Evolutionary conservation across 2,113 vertebrate genomes (phyloP).

Genomic region (Rhagologus leucostigma): DNA sequence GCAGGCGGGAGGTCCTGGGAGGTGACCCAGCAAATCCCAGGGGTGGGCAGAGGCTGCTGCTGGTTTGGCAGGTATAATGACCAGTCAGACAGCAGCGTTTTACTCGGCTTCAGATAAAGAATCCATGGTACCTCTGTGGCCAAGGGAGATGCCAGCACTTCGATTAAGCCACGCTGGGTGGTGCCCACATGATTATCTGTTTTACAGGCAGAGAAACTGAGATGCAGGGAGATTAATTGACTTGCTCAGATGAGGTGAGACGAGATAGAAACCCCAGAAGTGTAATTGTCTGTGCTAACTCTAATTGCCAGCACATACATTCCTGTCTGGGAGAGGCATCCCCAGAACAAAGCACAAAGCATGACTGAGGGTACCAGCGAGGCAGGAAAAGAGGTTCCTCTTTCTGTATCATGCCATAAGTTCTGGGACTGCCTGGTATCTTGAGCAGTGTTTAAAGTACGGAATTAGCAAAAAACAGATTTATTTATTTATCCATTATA

Average conservation of each 20-base stretch:
- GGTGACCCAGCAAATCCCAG: neutral
- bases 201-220: neutral
- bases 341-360: neutral
- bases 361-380: neutral
- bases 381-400: neutral
- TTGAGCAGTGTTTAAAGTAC: neutral
- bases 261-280: neutral
- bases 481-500: neutral
- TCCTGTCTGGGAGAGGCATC: neutral
- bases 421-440: neutral
- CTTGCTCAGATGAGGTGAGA: constrained; percentile 11
- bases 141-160: neutral
- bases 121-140: neutral
- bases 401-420: neutral
- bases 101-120: neutral
- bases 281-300: neutral
- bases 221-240: constrained; percentile 32
- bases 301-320: neutral
- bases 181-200: neutral
- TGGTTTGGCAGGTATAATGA: neutral
- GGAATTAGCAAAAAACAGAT: neutral
- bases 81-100: neutral
- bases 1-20: neutral
- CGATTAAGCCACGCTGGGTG: neutral
- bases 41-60: neutral